A percentile compares a stretch with the other conserved stretches of the same genome.
phyloP scores from a whole-genome alignment of 1,140 invertebrate species.

The Meteorus sp. region DNA sequence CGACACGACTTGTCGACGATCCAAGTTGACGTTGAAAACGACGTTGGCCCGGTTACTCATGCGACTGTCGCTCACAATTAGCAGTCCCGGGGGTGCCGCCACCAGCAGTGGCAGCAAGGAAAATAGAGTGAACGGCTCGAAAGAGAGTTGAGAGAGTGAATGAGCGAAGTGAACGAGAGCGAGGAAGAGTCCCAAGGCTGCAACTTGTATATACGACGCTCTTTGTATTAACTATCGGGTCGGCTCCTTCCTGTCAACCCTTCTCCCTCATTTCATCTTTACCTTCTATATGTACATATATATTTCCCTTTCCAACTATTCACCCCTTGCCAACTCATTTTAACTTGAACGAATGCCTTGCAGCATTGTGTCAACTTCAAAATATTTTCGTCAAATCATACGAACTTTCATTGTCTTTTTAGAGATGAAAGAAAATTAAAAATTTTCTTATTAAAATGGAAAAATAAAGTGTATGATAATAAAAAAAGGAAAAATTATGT shows the following conservation, averaged over 20 bases:
- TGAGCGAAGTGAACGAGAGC: conserved; percentile 26
- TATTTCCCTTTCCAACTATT: conserved; percentile 20
- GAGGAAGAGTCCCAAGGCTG: conserved; percentile 34
- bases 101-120: conserved; percentile 30
- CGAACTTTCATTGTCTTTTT: background rate
- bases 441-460: no score
- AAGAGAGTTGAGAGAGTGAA: conserved; percentile 8
- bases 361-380: conserved; percentile 5
- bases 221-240: conserved; percentile 49
- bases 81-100: conserved; percentile 40
- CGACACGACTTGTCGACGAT: conserved; percentile 28
- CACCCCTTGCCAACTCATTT: conserved; percentile 19
- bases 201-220: conserved; percentile 44
- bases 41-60: conserved; percentile 44
- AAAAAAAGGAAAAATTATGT: conserved; percentile 1
- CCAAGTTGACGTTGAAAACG: conserved; percentile 42
- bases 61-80: conserved; percentile 52
- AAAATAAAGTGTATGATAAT: background rate
- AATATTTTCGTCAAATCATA: background rate
- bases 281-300: no score
- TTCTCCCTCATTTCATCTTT: conserved; percentile 28
- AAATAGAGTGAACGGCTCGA: conserved; percentile 29
- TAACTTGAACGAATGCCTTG: conserved; percentile 12
- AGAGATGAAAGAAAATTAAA: no score
- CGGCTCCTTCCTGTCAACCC: conserved; percentile 48